Percentiles rank a stretch among this genome's conserved stretches.
phyloP scores from a whole-genome alignment of 2,797 vertebrate genomes.

The Todus mexicanus region DNA sequence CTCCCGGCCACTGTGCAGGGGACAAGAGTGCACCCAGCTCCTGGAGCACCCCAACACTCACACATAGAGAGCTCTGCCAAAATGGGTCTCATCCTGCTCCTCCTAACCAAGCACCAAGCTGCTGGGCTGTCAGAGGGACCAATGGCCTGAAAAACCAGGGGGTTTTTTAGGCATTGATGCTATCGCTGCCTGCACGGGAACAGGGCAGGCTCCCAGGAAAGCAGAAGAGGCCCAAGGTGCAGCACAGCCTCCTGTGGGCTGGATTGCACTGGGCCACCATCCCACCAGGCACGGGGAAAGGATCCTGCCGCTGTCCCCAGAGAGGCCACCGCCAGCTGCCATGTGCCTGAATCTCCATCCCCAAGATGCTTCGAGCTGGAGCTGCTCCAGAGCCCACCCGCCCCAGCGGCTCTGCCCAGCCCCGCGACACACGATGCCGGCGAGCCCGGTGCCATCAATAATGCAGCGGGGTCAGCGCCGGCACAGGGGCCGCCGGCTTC shows the following conservation, averaged over 20 bases:
- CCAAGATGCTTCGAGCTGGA: neutral
- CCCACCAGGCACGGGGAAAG: neutral
- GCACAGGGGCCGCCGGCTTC: neutral
- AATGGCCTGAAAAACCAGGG: neutral
- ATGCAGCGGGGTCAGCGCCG: neutral
- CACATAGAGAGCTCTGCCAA: neutral
- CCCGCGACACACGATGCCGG: neutral
- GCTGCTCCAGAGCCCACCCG: neutral
- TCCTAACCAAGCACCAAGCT: neutral
- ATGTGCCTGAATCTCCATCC: accelerated
- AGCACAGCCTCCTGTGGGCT: neutral
- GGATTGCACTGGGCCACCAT: accelerated
- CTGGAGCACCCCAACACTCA: neutral
- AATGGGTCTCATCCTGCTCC: neutral
- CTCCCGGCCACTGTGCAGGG: neutral
- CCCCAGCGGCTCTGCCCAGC: neutral
- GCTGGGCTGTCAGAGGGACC: neutral
- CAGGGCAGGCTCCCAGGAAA: neutral
- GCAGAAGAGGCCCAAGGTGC: accelerated
- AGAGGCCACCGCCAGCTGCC: neutral
- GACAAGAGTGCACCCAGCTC: neutral
- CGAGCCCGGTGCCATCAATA: neutral
- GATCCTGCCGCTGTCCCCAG: accelerated
- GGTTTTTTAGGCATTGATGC: neutral
- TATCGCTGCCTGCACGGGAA: neutral